Evolutionary conservation across 2,113 vertebrate species (phyloP).

Genomic region (Hemibagrus wyckioides): DNA sequence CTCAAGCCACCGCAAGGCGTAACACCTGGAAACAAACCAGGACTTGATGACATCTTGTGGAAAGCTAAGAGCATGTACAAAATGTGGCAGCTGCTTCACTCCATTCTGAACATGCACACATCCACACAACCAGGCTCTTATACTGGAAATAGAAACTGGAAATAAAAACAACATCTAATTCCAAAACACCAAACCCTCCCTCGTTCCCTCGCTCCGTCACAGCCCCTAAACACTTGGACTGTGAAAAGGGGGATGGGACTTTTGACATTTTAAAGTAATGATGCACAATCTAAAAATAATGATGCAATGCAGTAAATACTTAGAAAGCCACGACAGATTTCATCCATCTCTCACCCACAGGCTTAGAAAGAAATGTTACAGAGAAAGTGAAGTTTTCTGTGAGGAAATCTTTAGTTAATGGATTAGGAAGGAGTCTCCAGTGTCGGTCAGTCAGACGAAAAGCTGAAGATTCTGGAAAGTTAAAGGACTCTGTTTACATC

Average conservation of each 20-base stretch:
- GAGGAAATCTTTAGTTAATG: background rate
- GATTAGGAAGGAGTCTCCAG: background rate
- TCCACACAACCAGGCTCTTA: background rate
- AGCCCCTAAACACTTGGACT: background rate
- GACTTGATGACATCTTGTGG: slow-evolving; percentile 20
- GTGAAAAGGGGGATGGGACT: background rate
- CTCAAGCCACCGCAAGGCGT: background rate
- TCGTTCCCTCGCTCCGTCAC: background rate
- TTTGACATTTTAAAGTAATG: background rate
- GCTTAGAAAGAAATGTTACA: background rate
- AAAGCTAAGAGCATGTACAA: slow-evolving; percentile 28
- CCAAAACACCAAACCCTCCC: background rate
- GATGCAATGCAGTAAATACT: background rate
- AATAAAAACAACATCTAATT: background rate
- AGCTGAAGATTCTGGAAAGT: background rate
- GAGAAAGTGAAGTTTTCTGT: background rate
- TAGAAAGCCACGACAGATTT: background rate
- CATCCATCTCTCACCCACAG: background rate
- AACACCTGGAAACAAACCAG: background rate
- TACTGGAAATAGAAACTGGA: background rate
- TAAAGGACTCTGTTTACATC: background rate
- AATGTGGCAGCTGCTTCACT: slow-evolving; percentile 43
- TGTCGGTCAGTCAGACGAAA: background rate
- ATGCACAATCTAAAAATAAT: background rate
- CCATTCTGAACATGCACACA: slow-evolving; percentile 4